Base-by-base conservation (phyloP, 2,888 invertebrate species). In the Nyleta sp. region DNA sequence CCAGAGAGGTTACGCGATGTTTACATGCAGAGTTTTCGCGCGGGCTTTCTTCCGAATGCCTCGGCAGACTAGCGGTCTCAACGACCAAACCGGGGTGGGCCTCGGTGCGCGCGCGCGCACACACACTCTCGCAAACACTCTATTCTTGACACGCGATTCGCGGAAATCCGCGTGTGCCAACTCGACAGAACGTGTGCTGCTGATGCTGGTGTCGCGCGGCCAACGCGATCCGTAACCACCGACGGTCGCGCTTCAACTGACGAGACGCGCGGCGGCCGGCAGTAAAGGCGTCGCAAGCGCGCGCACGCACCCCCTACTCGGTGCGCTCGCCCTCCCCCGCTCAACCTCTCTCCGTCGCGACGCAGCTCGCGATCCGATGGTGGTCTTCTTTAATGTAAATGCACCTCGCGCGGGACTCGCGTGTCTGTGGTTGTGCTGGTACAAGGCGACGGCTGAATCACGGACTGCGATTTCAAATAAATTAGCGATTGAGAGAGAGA, bases 201-300 rank as follows among this genome's bases (percentile, higher is more conserved):
- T 35, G 10, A 38, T 18, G 38, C 28, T 38, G 42, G 28, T 17
- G 35, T 17, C 46, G 33, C 22, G 31, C 80, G 70, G 74, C 64
- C 70, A 60, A 46, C 70, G 20, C 70, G 81, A 65, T 75, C 85
- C 82, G 83, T 79, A 67, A 57, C 80, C 80, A 80, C 40, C 80
- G 84, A 85, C 88, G 85, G 82, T 85, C 85, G 83, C 86, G 84
- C 84, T 88, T 86, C 85, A 83, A 89, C 89, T 88, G 87, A 85
- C 84, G 85, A 83, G 83, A 84, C 80, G 82, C 82, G 76, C 62
- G 76, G 80, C 81, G 85, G 83, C 82, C 80, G 68, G 52, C 59
- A 55, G 59, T 64, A 74, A 72, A 78, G 60, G 78, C 80, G 74
- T 80, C 74, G 77, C 71, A 64, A 59, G 53, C 57, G 22, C 53